phyloP scores from a whole-genome alignment of 92 coral and sea anemone genomes.

The Phenganax stokvisi region DNA sequence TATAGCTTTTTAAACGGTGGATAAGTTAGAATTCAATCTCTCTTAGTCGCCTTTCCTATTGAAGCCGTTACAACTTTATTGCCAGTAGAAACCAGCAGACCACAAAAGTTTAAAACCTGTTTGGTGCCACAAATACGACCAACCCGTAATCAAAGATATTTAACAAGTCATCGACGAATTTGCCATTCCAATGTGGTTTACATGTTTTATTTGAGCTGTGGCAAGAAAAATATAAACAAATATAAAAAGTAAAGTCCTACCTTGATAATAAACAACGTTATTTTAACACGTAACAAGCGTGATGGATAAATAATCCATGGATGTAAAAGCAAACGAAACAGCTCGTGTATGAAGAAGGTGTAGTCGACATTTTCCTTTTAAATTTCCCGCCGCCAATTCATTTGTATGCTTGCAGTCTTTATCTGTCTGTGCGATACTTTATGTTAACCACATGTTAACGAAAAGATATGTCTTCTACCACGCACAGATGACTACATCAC shows the following conservation, averaged over 20 bases:
- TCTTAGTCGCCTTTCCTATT: too few species aligned
- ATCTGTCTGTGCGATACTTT: neutral
- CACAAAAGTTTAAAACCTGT: too few species aligned
- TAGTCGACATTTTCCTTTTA: neutral
- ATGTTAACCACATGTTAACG: neutral
- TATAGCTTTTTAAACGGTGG: too few species aligned
- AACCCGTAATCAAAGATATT: too few species aligned
- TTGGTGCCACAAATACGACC: too few species aligned
- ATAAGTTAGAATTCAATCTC: too few species aligned
- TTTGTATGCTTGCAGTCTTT: neutral
- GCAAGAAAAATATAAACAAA: neutral
- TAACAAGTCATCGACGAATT: too few species aligned
- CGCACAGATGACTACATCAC: neutral
- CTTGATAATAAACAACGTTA: neutral
- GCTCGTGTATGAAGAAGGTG: neutral
- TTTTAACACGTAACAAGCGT: neutral
- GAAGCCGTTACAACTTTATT: too few species aligned
- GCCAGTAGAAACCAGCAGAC: too few species aligned
- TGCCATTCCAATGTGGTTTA: too few species aligned
- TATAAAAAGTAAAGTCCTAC: neutral
- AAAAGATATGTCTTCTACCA: neutral
- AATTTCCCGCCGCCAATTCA: neutral
- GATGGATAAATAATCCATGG: constrained; percentile 2
- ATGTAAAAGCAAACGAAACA: neutral
- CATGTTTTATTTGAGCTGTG: neutral